Conservation (phyloP, 1,140 invertebrate genomes). For the Armadillidium nasatum region DNA sequence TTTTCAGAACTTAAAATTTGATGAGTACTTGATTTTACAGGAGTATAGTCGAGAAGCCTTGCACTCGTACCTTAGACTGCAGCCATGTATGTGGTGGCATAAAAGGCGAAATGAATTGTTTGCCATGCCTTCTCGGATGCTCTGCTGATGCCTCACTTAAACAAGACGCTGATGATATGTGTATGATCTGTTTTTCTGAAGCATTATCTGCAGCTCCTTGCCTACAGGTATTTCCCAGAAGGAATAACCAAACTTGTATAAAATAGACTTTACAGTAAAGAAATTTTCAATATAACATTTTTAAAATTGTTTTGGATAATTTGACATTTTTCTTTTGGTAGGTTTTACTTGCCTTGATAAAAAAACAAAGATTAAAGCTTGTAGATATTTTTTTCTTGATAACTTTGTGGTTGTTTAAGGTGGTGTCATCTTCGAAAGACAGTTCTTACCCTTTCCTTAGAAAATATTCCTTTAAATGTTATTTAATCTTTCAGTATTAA, state of each 20-base stretch:
- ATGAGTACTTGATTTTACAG: not conserved
- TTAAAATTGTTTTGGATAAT: not conserved
- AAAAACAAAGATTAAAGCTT: too few species aligned
- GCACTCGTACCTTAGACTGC: conserved; percentile 73
- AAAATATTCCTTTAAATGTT: too few species aligned
- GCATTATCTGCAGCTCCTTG: conserved; percentile 89
- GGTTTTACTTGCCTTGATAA: not conserved
- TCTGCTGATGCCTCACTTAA: conserved; percentile 57
- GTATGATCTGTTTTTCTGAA: conserved; percentile 98
- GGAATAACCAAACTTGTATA: not conserved
- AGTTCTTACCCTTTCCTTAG: too few species aligned
- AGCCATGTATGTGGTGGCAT: conserved; percentile 92
- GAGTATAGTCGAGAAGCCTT: conserved; percentile 81
- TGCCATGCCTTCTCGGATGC: conserved; percentile 76
- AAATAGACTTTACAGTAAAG: conserved; percentile 20
- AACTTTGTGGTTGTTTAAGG: too few species aligned
- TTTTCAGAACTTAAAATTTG: too few species aligned
- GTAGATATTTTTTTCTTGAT: too few species aligned
- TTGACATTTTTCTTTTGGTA: not conserved
- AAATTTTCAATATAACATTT: not conserved
- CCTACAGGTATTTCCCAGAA: conserved; percentile 62
- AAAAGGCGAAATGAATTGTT: conserved; percentile 69
- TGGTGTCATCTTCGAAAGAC: too few species aligned
- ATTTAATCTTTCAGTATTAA: too few species aligned
- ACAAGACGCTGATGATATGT: conserved; percentile 98